phyloP scores from a whole-genome alignment of 2,113 vertebrate species.

The Puntigrus tetrazona region DNA sequence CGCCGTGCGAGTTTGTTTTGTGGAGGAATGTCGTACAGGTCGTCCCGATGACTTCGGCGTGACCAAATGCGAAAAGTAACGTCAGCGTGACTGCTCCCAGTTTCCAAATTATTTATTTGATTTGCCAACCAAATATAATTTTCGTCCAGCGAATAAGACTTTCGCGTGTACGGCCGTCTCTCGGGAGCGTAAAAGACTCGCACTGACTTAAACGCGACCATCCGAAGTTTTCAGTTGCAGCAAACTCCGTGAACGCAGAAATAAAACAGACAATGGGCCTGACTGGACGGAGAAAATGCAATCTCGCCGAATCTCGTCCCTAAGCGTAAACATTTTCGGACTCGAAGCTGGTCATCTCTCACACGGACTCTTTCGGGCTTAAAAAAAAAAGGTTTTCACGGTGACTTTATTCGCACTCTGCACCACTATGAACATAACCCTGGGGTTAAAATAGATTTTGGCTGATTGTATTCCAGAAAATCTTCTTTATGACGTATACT shows the following conservation, averaged over 20 bases:
- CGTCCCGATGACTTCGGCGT: constrained; percentile 64
- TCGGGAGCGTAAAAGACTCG: neutral
- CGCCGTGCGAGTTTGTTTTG: constrained; percentile 23
- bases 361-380: neutral
- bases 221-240: neutral
- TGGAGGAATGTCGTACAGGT: constrained; percentile 45
- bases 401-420: neutral
- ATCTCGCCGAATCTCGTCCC: neutral
- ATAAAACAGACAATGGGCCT: too few species aligned
- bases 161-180: neutral
- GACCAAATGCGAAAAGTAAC: constrained; percentile 67
- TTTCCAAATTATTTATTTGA: constrained; percentile 71
- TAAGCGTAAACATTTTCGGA: neutral
- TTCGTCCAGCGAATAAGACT: neutral
- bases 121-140: neutral
- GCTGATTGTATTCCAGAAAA: constrained; percentile 24
- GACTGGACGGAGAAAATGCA: neutral
- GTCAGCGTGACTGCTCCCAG: constrained; percentile 56
- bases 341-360: neutral
- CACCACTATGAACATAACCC: constrained; percentile 1
- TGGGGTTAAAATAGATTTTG: neutral
- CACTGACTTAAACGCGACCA: neutral
- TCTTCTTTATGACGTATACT: neutral
- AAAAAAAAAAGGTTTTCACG: neutral
- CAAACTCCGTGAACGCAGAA: neutral